Evolutionary conservation across 1,140 invertebrate species (phyloP).

Genomic region (Triops longicaudatus): DNA sequence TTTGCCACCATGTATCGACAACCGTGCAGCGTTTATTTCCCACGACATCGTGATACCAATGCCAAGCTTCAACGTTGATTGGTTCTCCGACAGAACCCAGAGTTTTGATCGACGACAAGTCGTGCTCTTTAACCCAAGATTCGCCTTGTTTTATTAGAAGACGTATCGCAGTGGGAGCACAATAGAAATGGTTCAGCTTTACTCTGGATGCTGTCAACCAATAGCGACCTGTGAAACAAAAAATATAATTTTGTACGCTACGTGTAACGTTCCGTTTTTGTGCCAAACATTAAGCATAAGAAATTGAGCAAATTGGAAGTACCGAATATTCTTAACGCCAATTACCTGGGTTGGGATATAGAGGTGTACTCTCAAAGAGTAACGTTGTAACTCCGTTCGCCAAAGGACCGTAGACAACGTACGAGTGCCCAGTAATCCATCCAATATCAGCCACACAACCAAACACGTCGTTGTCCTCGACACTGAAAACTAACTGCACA

Average conservation of each 20-base stretch:
- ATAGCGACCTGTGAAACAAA: conserved; percentile 40
- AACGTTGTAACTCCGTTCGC: conserved; percentile 47
- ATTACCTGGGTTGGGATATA: conserved; percentile 47
- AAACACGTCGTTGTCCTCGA: conserved; percentile 43
- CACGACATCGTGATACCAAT: conserved; percentile 47
- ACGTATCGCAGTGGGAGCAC: conserved; percentile 48
- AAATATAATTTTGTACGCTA: neutral
- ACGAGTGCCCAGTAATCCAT: conserved; percentile 52
- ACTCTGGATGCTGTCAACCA: conserved; percentile 48
- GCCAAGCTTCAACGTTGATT: conserved; percentile 49
- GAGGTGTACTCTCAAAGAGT: conserved; percentile 49
- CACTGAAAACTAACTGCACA: conserved; percentile 44
- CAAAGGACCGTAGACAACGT: conserved; percentile 50
- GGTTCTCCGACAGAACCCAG: conserved; percentile 51
- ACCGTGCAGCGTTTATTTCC: conserved; percentile 57
- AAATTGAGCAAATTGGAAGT: neutral
- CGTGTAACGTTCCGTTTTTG: neutral
- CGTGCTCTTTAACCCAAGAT: conserved; percentile 57
- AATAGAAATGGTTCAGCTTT: conserved; percentile 47
- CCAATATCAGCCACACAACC: conserved; percentile 52
- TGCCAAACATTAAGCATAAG: too few species aligned
- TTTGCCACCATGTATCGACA: conserved; percentile 98
- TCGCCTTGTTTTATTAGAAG: conserved; percentile 58
- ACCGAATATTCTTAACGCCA: neutral
- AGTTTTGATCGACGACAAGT: conserved; percentile 43